Conservation (phyloP, 1,140 invertebrate species). For the Drosophila cardini region DNA sequence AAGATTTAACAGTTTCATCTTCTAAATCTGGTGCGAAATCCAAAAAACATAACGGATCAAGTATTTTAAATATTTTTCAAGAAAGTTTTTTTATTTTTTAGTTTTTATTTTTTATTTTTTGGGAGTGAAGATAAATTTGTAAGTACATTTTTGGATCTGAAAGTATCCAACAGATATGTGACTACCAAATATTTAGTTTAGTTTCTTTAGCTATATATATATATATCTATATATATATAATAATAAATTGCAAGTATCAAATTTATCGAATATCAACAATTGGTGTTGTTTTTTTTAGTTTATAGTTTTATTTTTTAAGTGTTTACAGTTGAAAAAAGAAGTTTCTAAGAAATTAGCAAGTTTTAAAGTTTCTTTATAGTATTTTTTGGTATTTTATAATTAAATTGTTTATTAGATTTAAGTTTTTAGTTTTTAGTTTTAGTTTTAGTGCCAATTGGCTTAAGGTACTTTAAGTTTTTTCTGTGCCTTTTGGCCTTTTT, state of each 20-base stretch:
- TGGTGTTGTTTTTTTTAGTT: slow-evolving; percentile 60
- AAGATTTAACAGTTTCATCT: slow-evolving; percentile 62
- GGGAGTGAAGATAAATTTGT: slow-evolving; percentile 8
- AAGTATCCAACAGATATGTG: slow-evolving; percentile 76
- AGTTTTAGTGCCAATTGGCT: slow-evolving; percentile 84
- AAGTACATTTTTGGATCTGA: slow-evolving; percentile 37
- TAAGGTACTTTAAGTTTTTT: slow-evolving; percentile 83
- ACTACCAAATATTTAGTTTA: slow-evolving; percentile 55
- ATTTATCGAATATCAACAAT: slow-evolving; percentile 78
- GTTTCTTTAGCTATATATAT: slow-evolving; percentile 33
- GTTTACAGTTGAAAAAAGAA: slow-evolving; percentile 53
- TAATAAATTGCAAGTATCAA: slow-evolving; percentile 56
- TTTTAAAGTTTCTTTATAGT: slow-evolving; percentile 18
- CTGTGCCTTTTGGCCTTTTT: slow-evolving; percentile 61
- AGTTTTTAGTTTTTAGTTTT: slow-evolving; percentile 71
- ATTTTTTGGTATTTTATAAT: slow-evolving; percentile 35
- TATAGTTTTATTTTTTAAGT: slow-evolving; percentile 43
- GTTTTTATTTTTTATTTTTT: slow-evolving; percentile 22
- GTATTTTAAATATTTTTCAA: no score
- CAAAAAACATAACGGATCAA: slow-evolving; percentile 23
- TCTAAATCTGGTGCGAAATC: slow-evolving; percentile 41
- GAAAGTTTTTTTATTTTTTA: slow-evolving; percentile 18
- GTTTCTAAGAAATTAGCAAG: slow-evolving; percentile 61
- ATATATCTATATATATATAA: neutral
- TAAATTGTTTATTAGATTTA: slow-evolving; percentile 66